These are phyloP conservation scores for Pionites leucogaster DNA, from an alignment of 2,113 vertebrate genomes.

Conservation along the genomic window DNA sequence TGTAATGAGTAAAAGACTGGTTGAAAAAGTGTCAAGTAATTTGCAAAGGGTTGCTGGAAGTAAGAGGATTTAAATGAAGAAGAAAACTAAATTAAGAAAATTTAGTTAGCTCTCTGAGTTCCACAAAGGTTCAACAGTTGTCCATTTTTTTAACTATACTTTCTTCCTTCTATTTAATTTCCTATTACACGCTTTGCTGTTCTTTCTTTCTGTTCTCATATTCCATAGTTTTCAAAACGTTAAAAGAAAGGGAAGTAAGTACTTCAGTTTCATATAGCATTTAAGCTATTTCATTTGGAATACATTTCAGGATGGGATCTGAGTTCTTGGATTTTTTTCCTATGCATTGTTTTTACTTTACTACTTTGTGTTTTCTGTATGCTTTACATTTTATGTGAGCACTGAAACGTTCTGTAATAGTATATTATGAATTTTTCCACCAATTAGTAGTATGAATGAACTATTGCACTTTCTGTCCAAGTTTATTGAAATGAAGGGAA, in stretches of 20 bases:
- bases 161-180: neutral
- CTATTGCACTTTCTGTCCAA: neutral
- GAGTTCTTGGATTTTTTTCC: neutral
- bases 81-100: neutral
- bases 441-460: neutral
- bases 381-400: neutral
- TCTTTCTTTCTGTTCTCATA: neutral
- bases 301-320: neutral
- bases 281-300: neutral
- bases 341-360: neutral
- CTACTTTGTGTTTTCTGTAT: neutral
- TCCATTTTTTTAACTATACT: neutral
- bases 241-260: neutral
- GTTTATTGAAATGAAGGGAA: neutral
- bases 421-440: neutral
- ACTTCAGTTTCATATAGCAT: neutral
- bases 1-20: neutral
- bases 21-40: neutral
- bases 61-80: neutral
- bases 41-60: neutral
- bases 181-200: neutral
- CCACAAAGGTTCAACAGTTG: neutral
- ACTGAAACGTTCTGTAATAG: neutral
- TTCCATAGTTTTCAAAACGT: neutral
- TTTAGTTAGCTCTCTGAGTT: neutral